Percentiles rank a stretch among this genome's conserved stretches.
These are phyloP conservation scores for Marronus borbonicus DNA, from an alignment of 2,888 invertebrate genomes.

Conservation along the genomic window DNA sequence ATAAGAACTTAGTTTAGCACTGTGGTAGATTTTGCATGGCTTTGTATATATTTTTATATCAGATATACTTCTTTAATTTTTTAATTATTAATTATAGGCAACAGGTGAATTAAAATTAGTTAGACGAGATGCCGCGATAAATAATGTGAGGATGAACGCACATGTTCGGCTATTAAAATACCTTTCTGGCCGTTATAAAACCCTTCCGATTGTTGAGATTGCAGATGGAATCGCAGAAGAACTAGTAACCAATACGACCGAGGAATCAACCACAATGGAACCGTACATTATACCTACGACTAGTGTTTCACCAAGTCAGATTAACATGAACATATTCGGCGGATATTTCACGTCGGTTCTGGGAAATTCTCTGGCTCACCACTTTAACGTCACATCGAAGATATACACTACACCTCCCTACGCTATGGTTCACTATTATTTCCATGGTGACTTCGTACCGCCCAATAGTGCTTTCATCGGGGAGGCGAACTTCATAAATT, in stretches of 20 bases:
- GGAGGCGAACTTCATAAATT: slow-evolving; percentile 1
- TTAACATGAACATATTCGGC: slow-evolving; percentile 27
- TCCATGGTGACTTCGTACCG: not conserved
- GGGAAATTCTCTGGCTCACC: slow-evolving; percentile 12
- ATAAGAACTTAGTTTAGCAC: too few relatives aligned
- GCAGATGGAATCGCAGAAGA: not conserved
- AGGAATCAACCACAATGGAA: slow-evolving; percentile 22
- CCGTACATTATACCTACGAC: slow-evolving; percentile 4
- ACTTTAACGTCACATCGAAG: slow-evolving; percentile 33
- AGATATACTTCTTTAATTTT: not conserved
- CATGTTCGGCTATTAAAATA: slow-evolving; percentile 22
- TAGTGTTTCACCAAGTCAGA: not conserved
- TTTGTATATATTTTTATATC: too few relatives aligned
- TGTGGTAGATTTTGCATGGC: too few relatives aligned
- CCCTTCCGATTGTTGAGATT: not conserved
- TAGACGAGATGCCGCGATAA: not conserved
- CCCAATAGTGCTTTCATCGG: slow-evolving; percentile 9
- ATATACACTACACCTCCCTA: slow-evolving; percentile 27
- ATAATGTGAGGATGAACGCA: not conserved
- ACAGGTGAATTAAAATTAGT: not conserved
- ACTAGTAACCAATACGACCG: not conserved
- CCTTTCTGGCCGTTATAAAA: slow-evolving; percentile 25
- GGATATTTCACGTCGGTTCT: slow-evolving; percentile 30
- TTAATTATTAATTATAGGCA: slow-evolving; percentile 3
- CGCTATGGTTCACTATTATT: slow-evolving; percentile 29